These are phyloP conservation scores for Limenitis camilla DNA, from an alignment of 2,888 invertebrate genomes.

Conservation along the genomic window DNA sequence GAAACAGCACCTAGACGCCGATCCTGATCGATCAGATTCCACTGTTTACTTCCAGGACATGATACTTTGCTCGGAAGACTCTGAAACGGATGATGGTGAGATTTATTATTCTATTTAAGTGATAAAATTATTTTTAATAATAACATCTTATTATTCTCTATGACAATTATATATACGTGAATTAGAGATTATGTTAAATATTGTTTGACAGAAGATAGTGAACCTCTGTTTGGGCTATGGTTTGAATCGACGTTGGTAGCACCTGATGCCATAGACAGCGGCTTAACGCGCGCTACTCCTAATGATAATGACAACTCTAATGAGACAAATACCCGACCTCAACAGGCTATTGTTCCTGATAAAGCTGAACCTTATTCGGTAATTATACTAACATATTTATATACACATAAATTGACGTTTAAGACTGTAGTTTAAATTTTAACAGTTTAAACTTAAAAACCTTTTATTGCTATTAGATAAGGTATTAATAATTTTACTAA, in stretches of 20 bases:
- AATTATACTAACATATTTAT: conserved; percentile 27
- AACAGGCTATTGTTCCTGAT: conserved; percentile 63
- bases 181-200: not conserved
- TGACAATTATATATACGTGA: too few species aligned
- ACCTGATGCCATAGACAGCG: conserved; percentile 78
- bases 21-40: conserved; percentile 93
- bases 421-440: too few species aligned
- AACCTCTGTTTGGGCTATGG: conserved; percentile 93
- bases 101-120: not conserved
- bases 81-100: conserved; percentile 82
- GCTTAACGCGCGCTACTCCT: conserved; percentile 50
- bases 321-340: conserved; percentile 55
- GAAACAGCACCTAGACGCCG: conserved; percentile 83
- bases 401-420: too few species aligned
- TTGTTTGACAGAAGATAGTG: conserved; percentile 78
- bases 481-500: too few species aligned
- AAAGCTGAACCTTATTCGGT: conserved; percentile 71
- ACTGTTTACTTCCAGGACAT: conserved; percentile 98
- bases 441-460: too few species aligned
- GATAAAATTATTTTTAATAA: not conserved
- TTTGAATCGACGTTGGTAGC: conserved; percentile 95
- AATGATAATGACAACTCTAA: conserved; percentile 69
- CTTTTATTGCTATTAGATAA: too few species aligned
- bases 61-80: conserved; percentile 92
- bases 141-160: too few species aligned